phyloP scores from a whole-genome alignment of 2,888 invertebrate species.

The Tachina lurida region DNA sequence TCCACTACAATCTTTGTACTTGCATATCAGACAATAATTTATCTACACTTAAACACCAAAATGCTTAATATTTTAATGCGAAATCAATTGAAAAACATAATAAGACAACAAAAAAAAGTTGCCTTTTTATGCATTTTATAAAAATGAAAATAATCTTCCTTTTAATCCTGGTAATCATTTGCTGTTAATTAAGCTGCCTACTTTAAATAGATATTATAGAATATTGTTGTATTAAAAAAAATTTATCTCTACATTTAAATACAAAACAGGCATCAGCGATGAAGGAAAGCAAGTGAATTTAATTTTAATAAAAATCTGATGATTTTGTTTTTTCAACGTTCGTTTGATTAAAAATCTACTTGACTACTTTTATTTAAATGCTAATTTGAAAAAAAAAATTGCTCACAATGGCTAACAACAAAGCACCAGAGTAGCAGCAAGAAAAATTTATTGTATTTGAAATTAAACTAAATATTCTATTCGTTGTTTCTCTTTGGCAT shows the following conservation, averaged over 20 bases:
- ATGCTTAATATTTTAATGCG: not conserved
- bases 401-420: slow-evolving; percentile 41
- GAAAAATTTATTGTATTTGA: slow-evolving; percentile 24
- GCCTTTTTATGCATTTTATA: not conserved
- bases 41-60: too few species aligned
- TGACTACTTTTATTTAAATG: slow-evolving; percentile 57
- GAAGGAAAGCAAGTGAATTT: slow-evolving; percentile 32
- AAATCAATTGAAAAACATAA: too few species aligned
- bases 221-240: not conserved
- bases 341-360: slow-evolving; percentile 24
- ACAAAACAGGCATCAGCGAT: slow-evolving; percentile 33
- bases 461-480: slow-evolving; percentile 59
- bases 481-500: slow-evolving; percentile 57
- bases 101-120: too few species aligned
- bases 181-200: not conserved
- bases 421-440: slow-evolving; percentile 25
- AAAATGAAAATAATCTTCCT: not conserved
- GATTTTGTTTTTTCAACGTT: slow-evolving; percentile 25
- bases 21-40: too few species aligned
- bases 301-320: slow-evolving; percentile 39
- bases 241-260: slow-evolving; percentile 30
- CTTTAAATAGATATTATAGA: not conserved
- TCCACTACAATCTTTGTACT: too few species aligned
- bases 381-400: slow-evolving; percentile 48
- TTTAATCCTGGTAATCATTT: slow-evolving; percentile 23